These are phyloP conservation scores for Formica exsecta DNA, from an alignment of 1,140 invertebrate species.

Conservation along the genomic window DNA sequence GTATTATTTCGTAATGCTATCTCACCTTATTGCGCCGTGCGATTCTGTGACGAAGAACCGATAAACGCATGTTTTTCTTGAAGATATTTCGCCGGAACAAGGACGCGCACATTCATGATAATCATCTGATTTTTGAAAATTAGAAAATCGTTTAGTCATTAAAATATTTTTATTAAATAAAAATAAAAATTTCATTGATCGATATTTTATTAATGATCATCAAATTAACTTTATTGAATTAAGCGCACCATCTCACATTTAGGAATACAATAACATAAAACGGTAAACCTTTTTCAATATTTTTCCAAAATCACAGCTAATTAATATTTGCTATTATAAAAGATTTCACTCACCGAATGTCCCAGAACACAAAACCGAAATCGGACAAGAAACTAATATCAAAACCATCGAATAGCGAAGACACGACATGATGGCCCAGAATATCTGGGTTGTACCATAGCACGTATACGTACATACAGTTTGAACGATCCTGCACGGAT, in stretches of 20 bases:
- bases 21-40: conserved; percentile 60
- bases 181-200: background rate
- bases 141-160: background rate
- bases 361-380: conserved; percentile 15
- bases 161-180: background rate
- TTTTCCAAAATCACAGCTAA: background rate
- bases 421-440: conserved; percentile 70
- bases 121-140: conserved; percentile 51
- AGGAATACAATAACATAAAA: background rate
- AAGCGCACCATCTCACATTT: background rate
- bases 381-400: conserved; percentile 17
- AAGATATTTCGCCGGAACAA: conserved; percentile 51
- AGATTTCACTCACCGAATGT: conserved; percentile 52
- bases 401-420: conserved; percentile 25
- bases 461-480: conserved; percentile 36
- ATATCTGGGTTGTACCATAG: conserved; percentile 32
- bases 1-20: background rate
- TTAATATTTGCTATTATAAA: background rate
- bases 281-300: background rate
- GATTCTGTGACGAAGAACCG: conserved; percentile 71
- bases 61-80: conserved; percentile 71
- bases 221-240: background rate
- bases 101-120: conserved; percentile 70
- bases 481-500: conserved; percentile 46
- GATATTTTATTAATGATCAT: background rate